phyloP scores from a whole-genome alignment of 1,140 invertebrate species.

The Drosophila varians region DNA sequence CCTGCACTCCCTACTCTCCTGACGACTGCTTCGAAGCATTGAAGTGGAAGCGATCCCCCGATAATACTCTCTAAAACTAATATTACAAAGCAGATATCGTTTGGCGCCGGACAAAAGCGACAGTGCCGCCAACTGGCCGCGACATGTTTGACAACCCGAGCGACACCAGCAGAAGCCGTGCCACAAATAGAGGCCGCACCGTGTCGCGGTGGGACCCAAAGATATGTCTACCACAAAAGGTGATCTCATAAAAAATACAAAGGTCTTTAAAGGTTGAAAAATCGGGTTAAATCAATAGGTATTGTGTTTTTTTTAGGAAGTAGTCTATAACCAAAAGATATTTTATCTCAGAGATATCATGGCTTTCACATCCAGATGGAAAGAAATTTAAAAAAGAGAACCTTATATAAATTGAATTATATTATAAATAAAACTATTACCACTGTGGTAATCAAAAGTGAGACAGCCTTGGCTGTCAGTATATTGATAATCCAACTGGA shows the following conservation, averaged over 20 bases:
- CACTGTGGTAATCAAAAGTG: conserved; percentile 30
- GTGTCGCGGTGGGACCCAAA: conserved; percentile 35
- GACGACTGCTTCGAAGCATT: conserved; percentile 43
- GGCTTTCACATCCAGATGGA: too few relatives aligned
- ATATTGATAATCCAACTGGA: conserved; percentile 66
- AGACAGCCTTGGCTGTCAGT: conserved; percentile 2
- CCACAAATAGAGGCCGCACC: conserved; percentile 40
- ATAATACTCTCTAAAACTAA: conserved; percentile 82
- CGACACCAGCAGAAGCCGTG: conserved; percentile 52
- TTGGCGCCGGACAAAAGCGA: conserved; percentile 81
- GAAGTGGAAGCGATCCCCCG: conserved; percentile 79
- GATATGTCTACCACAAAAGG: neutral
- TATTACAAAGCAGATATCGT: conserved; percentile 80
- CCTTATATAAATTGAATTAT: neutral
- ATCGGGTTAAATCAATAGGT: neutral
- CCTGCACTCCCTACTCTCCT: conserved; percentile 9
- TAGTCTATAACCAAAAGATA: neutral
- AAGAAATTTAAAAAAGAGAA: neutral
- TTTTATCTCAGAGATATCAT: too few relatives aligned
- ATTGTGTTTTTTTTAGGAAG: neutral
- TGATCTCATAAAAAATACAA: neutral
- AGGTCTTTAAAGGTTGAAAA: neutral
- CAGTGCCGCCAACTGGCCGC: conserved; percentile 82
- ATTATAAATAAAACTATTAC: neutral
- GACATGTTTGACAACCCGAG: conserved; percentile 81